Base-by-base conservation (phyloP, 2,797 vertebrate species). In the Taeniopygia guttata region DNA sequence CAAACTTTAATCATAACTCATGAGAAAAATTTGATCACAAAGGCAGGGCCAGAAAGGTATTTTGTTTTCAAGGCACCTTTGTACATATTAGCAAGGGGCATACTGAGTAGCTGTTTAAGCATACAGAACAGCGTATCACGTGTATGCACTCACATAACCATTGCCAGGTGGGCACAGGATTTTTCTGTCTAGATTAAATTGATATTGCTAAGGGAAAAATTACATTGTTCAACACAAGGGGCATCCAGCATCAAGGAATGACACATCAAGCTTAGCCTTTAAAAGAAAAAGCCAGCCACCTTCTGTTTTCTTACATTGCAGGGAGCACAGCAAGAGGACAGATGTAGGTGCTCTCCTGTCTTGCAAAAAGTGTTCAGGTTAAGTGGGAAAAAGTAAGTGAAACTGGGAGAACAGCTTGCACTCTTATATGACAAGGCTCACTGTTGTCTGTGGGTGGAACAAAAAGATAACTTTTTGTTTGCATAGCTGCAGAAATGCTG, bases 121-220 rank as follows among this genome's bases (percentile, higher is more conserved):
- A 42, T 30, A 60, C 25, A 49, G 51, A 42, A 67, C 54, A 89
- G 56, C 18, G 29, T 11, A 77, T 34, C 21, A 9, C 1, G 0
- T 20, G 8, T 9, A 27, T 42, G 23, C 12, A 15, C 26, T 74
- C 42, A 27, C 9, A 18, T 32, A 38, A n/a, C n/a, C 60, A 62
- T 30, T 49, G 25, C 52, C 51, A 86, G 62, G 11, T 2, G 0
- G 20, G 40, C 30, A 27, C 16, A 64, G 46, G 29, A 46, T 58
- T 85, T 87, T 92, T 77, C 84, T 89, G n/a, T 23, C n/a, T 67
- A 52, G 34, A n/a, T 90, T 83, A 84, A 68, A 48, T 91, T 69
- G 75, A 9, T 81, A 60, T 75, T 5, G 4, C 46, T 75, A 34
- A 77, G 49, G 43, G 66, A 36, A 76, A 78, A 88, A 73, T 11